Base-by-base conservation (phyloP, 1,140 invertebrate species). In the Drosophila parvula region DNA sequence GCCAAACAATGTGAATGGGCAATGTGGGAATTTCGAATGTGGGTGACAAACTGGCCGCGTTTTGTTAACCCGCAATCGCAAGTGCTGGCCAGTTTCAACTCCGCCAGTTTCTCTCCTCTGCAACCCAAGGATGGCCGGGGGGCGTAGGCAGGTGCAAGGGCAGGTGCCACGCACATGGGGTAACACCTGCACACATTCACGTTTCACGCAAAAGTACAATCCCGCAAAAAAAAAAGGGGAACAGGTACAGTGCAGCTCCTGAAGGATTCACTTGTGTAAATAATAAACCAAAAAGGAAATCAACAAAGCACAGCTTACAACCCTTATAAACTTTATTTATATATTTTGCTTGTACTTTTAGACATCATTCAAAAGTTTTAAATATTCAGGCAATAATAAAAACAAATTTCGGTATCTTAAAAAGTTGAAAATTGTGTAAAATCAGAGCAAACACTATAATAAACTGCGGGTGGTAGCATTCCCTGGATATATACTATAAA, bases 1-100 rank as follows among this genome's bases (percentile, higher is more conserved):
- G 65, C 32, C 70, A 73, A 79, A 79, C 80, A 83, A 83, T 76
- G 60, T 45, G 18, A 45, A 68, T 71, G 55, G 40, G 14, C 70
- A 38, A 71, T 61, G 64, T 63, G 65, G 55, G 60, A 45, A 51
- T 43, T 50, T 28, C 34, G 45, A 67, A 58, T 78, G 75, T 67
- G 63, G 53, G 60, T 75, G 75, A 67, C 64, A 82, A 78, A 53
- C 61, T 75, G 70, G 51, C 55, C 70, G 36, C 53, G 62, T 68
- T 86, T 62, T 69, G 60, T 62, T 60, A 41, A 62, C 28, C 47
- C 38, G 6, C 36, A 32, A 28, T 43, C 12, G 56, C 57, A 4
- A 18, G n/a, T 16, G 34, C n/a, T 18, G n/a, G 16, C 40, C 32
- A 61, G 50, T 36, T 18, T 34, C 9, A 7, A 16, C 28, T n/a